Evolutionary conservation across 2,888 invertebrate species (phyloP).

Genomic region (Limnephilus lunatus): DNA sequence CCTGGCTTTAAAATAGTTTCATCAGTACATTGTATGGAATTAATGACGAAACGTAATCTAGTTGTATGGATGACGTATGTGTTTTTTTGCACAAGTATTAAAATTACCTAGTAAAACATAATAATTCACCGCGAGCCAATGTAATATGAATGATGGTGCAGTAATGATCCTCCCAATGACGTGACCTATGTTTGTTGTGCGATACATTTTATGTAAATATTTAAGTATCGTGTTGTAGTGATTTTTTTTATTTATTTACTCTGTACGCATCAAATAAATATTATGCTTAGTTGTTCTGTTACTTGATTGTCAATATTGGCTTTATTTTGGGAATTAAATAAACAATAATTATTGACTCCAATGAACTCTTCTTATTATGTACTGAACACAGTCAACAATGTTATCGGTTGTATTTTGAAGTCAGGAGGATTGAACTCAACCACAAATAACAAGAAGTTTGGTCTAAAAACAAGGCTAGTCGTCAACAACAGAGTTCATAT

Average conservation of each 20-base stretch:
- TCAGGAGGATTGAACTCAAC: not conserved
- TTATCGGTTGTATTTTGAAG: not conserved
- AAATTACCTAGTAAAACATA: not conserved
- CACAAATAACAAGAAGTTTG: not conserved
- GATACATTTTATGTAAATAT: not conserved
- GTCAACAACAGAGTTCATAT: not conserved
- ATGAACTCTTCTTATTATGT: not conserved
- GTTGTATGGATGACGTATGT: not conserved
- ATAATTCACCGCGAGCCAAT: not conserved
- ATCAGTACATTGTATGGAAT: not conserved
- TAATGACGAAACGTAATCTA: not conserved
- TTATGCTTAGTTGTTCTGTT: too few species aligned
- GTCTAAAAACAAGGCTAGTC: not conserved
- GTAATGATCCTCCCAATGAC: not conserved
- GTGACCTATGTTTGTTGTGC: not conserved
- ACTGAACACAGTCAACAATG: not conserved
- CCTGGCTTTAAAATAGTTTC: too few species aligned
- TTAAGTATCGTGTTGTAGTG: not conserved
- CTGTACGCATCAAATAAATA: not conserved
- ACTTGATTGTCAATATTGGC: not conserved
- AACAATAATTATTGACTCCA: not conserved
- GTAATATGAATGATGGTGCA: too few species aligned
- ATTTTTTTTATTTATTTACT: not conserved
- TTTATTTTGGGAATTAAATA: not conserved
- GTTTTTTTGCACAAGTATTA: not conserved